These are phyloP conservation scores for Lochmaea crataegi DNA, from an alignment of 2,888 invertebrate genomes.

Conservation along the genomic window DNA sequence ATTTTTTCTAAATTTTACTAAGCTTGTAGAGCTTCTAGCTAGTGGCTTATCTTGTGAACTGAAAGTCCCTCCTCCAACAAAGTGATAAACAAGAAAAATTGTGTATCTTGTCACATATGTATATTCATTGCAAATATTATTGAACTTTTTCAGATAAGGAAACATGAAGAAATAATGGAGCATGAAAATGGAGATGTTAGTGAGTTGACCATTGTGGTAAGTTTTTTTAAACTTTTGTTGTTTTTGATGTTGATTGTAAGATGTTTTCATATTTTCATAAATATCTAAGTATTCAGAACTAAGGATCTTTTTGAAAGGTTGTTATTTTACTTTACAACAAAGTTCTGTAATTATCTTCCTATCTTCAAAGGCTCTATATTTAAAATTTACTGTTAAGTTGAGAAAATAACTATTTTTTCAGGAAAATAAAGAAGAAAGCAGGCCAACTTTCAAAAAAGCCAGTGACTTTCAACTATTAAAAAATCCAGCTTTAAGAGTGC, in stretches of 20 bases:
- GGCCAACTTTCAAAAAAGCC: background rate
- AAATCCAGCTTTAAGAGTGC: background rate
- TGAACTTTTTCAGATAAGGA: background rate
- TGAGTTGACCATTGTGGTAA: conserved; percentile 1
- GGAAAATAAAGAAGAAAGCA: conserved; percentile 2
- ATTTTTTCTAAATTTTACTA: no score
- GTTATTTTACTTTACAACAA: background rate
- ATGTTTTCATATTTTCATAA: background rate
- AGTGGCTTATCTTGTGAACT: no score
- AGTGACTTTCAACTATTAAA: background rate
- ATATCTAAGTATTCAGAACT: background rate
- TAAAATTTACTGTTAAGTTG: background rate
- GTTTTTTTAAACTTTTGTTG: background rate
- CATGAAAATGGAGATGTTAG: background rate
- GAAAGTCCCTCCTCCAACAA: no score
- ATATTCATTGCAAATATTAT: no score
- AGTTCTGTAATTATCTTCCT: background rate
- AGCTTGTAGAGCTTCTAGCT: no score
- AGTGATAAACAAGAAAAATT: no score
- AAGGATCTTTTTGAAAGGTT: background rate
- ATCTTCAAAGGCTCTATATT: background rate
- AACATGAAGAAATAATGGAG: background rate
- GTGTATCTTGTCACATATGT: no score
- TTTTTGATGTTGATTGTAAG: background rate
- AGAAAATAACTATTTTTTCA: background rate